These are phyloP conservation scores for Scomber colias DNA, from an alignment of 2,113 vertebrate genomes.

Conservation along the genomic window DNA sequence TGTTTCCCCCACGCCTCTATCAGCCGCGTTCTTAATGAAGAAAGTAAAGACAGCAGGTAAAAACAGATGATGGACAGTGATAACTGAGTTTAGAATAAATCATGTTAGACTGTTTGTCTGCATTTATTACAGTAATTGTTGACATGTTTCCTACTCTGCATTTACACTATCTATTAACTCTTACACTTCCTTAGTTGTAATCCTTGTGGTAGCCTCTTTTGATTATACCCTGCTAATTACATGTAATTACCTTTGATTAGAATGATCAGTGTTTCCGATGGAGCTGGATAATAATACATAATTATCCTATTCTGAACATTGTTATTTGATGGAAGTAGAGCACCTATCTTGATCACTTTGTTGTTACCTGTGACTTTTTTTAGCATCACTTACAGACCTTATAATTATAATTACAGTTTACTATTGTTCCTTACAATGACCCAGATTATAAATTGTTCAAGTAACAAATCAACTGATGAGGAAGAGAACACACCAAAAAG, in stretches of 20 bases:
- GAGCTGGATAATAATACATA: conserved; percentile 45
- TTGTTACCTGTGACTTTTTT: background rate
- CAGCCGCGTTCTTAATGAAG: too few species aligned
- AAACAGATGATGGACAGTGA: background rate
- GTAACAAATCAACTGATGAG: background rate
- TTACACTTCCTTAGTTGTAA: conserved; percentile 24
- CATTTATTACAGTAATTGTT: conserved; percentile 9
- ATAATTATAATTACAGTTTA: conserved; percentile 1
- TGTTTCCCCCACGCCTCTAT: too few species aligned
- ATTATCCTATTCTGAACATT: conserved; percentile 42
- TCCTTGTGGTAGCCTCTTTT: conserved; percentile 18
- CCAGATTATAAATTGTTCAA: background rate
- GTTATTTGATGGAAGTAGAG: background rate
- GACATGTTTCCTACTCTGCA: conserved; percentile 6
- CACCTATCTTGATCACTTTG: background rate
- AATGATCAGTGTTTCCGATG: conserved; percentile 24
- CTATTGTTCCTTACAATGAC: too few species aligned
- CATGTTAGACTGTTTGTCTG: background rate
- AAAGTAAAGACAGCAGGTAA: too few species aligned
- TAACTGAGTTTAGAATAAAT: background rate
- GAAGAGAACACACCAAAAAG: background rate
- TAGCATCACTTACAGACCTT: background rate
- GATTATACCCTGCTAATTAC: conserved; percentile 47
- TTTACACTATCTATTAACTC: conserved; percentile 32
- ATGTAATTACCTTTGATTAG: conserved; percentile 57